Evolutionary conservation across 2,797 vertebrate species (phyloP), one percentile per base, ranked within the genome.

Genomic region (Botia almorhae): DNA sequence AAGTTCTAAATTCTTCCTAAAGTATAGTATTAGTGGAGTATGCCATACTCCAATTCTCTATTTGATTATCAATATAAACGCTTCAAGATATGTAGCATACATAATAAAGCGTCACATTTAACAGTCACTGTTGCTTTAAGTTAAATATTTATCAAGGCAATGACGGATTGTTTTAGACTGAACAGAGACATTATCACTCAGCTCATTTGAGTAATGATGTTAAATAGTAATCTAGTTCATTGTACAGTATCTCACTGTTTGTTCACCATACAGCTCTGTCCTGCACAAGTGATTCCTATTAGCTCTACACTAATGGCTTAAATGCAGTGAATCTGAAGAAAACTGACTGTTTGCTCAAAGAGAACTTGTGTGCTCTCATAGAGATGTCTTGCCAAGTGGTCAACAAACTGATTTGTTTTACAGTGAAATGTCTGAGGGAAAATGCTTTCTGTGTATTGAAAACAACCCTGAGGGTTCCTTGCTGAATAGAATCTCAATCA

Each of bases 231-330:
- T 48, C 8, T 48, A 48, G 80, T 83, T 85, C 84, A 76, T 86
- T 76, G 55, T 67, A 26, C 23, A 26, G 23, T 26, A 29, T 33
- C 64, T 16, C 48, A 19, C 23, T 39, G 2, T 73, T 64, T n/a
- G 58, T 73, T 64, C 76, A 11, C 76, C 80, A 71, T 78, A 72
- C 77, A 72, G 33, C 72, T 65, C 68, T 81, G 60, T 75, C 23
- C 81, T 81, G 82, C 19, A 39, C 33, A 71, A 26, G 83, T 83
- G 82, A 74, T 85, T 83, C 76, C 79, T 64, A 81, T 88, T 78
- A 84, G 80, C 71, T 83, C 80, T 85, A 72, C 80, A 84, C 64
- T 84, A 50, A 7, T 70, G 81, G 85, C 86, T 89, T 86, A 87
- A 89, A 82, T 86, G 51, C 61, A 69, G 67, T 73, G 55, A 77